Evolutionary conservation across 1,140 invertebrate species (phyloP).

Genomic region (Brachionus angularis): DNA sequence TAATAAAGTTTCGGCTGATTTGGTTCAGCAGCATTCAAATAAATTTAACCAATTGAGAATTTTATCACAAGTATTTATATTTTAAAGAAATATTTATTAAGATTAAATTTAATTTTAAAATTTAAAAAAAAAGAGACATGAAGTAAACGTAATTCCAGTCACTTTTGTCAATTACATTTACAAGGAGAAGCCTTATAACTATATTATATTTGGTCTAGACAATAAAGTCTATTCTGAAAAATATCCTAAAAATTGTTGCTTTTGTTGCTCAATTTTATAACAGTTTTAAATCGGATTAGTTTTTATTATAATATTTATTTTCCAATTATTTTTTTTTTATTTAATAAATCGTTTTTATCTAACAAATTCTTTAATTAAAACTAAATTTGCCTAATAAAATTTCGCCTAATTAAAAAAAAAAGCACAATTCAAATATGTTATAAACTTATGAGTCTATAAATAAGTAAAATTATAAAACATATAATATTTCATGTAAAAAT

Average conservation of each 20-base stretch:
- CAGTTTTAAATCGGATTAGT: no score
- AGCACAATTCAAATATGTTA: no score
- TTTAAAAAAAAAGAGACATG: slow-evolving; percentile 20
- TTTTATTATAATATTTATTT: no score
- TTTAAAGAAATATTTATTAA: neutral
- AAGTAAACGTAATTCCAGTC: slow-evolving; percentile 8
- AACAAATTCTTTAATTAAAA: no score
- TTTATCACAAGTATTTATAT: slow-evolving; percentile 3
- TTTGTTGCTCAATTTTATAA: no score
- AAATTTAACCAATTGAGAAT: slow-evolving; percentile 12
- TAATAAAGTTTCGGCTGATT: slow-evolving; percentile 3
- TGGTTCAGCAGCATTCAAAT: slow-evolving; percentile 5
- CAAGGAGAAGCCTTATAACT: neutral
- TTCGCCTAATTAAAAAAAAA: no score
- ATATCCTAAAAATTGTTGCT: slow-evolving; percentile 38
- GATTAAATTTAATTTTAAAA: neutral
- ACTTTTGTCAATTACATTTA: neutral
- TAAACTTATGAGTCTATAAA: no score
- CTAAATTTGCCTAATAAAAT: no score
- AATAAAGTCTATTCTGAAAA: slow-evolving; percentile 14
- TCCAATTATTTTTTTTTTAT: no score
- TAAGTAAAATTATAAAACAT: no score
- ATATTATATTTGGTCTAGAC: slow-evolving; percentile 14
- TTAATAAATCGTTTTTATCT: no score
- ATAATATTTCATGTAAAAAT: no score